Base-by-base conservation (phyloP, 2,113 vertebrate genomes). In the Meleagris gallopavo region DNA sequence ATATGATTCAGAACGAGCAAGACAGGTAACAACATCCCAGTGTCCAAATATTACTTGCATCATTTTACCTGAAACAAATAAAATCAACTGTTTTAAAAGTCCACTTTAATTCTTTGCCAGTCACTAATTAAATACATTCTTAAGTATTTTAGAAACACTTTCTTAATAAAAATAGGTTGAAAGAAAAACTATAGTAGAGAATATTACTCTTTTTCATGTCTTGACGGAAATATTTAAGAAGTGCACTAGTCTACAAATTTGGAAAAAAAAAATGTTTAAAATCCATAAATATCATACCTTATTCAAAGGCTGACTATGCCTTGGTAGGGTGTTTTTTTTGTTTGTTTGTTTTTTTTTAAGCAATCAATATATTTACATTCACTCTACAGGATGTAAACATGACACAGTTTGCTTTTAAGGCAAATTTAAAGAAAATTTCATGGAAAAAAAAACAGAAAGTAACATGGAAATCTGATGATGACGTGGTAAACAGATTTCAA, bases 21-120 rank as follows among this genome's bases (percentile, higher is more conserved):
- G 98, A 84, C 99, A 99, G 52, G 99, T 99, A 93, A 99, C 99
- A 64, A 99, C 99, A 88, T 99, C 99, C 92, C 99, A 99, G 82
- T 99, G 99, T 57, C 99, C 99, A 87, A 99, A 99, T 71, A 99
- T 97, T 9, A 99, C 99, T 98, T 99, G 99, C 34, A 98, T 98
- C 97, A 99, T 97, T 98, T 99, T 99, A 89, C 99, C 99, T 99
- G 95, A 65, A 98, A 97, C n/a, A 93, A 3, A 95, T 54, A 15
- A 89, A 67, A 88, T 17, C 6, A 3, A 24, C 34, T 58, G 34
- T 1, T 91, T 93, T 50, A 79, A 85, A 74, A 75, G 6, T 4
- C 82, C 1, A 2, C 19, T 85, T 74, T 87, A 32, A 65, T 40
- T 32, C 29, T 41, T 86, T 84, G 50, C 50, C 72, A 60, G 13